Base-by-base conservation (phyloP, 2,797 vertebrate species). In the Bryconaethiops microstoma region DNA sequence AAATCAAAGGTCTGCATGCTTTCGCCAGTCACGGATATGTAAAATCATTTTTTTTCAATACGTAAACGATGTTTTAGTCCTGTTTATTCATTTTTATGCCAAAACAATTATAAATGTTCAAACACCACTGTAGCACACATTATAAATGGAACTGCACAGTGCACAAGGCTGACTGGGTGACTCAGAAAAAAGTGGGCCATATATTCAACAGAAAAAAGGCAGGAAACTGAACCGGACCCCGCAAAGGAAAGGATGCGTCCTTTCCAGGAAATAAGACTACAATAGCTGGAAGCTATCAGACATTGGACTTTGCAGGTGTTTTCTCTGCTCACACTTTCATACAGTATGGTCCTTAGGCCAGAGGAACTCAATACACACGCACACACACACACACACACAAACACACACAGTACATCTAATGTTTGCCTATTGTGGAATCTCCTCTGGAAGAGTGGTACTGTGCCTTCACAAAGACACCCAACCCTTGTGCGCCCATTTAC, bases 261-360 rank as follows among this genome's bases (percentile, higher is more conserved):
- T 84, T 74, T 40, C 54, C 77, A 84, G 81, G 86, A 39, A 84
- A 73, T 80, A 54, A 88, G 59, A 80, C 79, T 76, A 89, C 86
- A 91, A 90, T 90, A 84, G 74, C 79, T 85, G 89, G 85, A 87
- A 89, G 86, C 73, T 55, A 63, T 82, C 5, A 68, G 60, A 82
- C 83, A 55, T 35, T 55, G 79, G 67, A 6, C 21, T 39, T 64
- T 19, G 54, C 86, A 93, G 88, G 88, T 91, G 89, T 73, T 80
- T 40, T 68, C 25, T 80, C 35, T 35, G 40, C 29, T 35, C 29
- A 45, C 42, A 70, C 16, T 45, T 65, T 63, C 6, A 48, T 14
- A 16, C 35, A 35, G 35, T 35, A 2, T 8, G 64, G 29, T 57
- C 59, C 59, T 45, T 0, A 65, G 25, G 12, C 45, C n/a, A 52